Evolutionary conservation across 2,113 vertebrate species (phyloP).

Genomic region (Phalacrocorax aristotelis): DNA sequence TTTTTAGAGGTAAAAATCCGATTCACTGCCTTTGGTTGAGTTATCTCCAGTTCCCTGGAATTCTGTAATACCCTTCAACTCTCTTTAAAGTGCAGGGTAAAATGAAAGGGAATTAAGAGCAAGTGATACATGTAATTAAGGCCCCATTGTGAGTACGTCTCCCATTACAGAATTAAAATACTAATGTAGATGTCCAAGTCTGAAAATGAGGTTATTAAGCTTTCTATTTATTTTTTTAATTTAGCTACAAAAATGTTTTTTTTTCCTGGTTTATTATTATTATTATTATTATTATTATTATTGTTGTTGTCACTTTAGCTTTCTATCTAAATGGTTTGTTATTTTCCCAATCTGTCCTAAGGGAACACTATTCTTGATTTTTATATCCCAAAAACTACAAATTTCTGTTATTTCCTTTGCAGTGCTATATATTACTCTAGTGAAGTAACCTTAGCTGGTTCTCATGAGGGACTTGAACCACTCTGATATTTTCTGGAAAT

Average conservation of each 20-base stretch:
- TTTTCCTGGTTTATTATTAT: neutral
- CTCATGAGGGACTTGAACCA: no score
- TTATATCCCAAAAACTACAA: neutral
- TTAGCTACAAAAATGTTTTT: neutral
- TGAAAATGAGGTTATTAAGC: neutral
- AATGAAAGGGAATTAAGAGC: constrained; percentile 21
- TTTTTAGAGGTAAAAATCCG: neutral
- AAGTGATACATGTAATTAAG: constrained; percentile 17
- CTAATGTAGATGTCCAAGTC: neutral
- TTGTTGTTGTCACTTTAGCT: neutral
- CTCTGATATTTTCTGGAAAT: no score
- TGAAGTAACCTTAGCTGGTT: neutral
- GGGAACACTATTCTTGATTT: neutral
- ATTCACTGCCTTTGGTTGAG: neutral
- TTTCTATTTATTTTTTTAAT: neutral
- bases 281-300: neutral
- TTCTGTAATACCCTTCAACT: neutral
- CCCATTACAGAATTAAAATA: neutral
- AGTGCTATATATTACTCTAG: neutral
- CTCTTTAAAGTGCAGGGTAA: neutral
- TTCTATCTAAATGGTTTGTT: neutral
- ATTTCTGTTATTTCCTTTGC: neutral
- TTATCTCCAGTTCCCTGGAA: neutral
- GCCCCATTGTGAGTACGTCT: neutral
- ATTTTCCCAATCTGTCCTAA: neutral